Conservation (phyloP, 2,888 invertebrate species). For the Sarcophaga subvicina region DNA sequence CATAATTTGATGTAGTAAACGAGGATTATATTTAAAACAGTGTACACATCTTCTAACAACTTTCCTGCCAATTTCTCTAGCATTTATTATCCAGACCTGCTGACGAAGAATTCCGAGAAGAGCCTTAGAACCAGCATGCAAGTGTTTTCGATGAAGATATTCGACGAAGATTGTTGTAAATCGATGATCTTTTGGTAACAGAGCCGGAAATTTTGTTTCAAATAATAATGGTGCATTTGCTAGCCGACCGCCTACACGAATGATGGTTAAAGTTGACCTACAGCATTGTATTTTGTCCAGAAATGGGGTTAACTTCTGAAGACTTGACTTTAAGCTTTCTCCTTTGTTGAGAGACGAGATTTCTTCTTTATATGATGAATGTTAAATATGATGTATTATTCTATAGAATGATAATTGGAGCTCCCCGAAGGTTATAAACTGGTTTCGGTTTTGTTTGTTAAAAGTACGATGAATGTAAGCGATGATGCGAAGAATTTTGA, state of each 20-base stretch:
- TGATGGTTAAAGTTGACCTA: background rate
- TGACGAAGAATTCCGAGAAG: background rate
- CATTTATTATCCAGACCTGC: background rate
- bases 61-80: too few species aligned
- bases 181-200: background rate
- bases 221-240: slow-evolving; percentile 7
- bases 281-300: too few species aligned
- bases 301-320: too few species aligned
- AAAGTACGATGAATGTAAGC: slow-evolving; percentile 29
- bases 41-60: too few species aligned
- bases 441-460: slow-evolving; percentile 7
- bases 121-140: background rate
- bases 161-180: slow-evolving; percentile 7
- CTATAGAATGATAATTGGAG: background rate
- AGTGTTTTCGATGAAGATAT: slow-evolving; percentile 20
- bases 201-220: slow-evolving; percentile 3
- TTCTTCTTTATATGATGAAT: too few species aligned
- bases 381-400: too few species aligned
- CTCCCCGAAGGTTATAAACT: background rate
- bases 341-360: too few species aligned
- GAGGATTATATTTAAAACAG: too few species aligned
- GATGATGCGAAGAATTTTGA: slow-evolving; percentile 23
- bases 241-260: background rate
- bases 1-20: slow-evolving; percentile 27
- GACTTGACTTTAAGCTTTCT: too few species aligned